Conservation (phyloP, 2,797 vertebrate genomes). For the Amblyopsis hoosieri region DNA sequence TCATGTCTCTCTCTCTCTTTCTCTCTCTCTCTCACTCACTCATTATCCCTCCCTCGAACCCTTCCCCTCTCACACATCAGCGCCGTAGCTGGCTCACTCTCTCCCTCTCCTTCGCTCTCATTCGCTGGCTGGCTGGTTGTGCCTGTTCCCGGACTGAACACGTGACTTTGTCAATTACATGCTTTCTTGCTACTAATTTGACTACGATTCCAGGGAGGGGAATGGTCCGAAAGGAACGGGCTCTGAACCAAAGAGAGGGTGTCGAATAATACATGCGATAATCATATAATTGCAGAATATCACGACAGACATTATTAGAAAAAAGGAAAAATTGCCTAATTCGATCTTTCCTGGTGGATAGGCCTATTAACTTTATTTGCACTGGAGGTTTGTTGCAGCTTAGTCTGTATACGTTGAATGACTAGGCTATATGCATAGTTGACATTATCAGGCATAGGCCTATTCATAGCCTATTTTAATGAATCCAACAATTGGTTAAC, state of each 20-base stretch:
- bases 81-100: constrained; percentile 40
- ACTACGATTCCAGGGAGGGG: constrained; percentile 32
- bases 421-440: no score
- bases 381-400: no score
- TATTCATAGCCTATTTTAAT: no score
- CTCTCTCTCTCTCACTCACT: constrained; percentile 63
- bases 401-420: no score
- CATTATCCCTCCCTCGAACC: constrained; percentile 32
- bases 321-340: no score
- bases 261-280: background rate
- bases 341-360: no score
- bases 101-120: constrained; percentile 66
- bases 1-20: constrained; percentile 77
- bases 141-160: constrained; percentile 83
- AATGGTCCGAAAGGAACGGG: constrained; percentile 15
- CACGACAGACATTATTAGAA: constrained; percentile 6
- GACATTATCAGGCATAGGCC: no score
- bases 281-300: background rate
- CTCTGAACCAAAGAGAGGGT: constrained; percentile 25
- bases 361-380: no score
- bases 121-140: constrained; percentile 73
- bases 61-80: constrained; percentile 58
- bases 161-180: constrained; percentile 97
- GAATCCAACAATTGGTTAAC: no score
- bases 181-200: constrained; percentile 87